phyloP scores from a whole-genome alignment of 30 jellyfish, hydroid and myxozoan species.

The Chironex yamaguchii region DNA sequence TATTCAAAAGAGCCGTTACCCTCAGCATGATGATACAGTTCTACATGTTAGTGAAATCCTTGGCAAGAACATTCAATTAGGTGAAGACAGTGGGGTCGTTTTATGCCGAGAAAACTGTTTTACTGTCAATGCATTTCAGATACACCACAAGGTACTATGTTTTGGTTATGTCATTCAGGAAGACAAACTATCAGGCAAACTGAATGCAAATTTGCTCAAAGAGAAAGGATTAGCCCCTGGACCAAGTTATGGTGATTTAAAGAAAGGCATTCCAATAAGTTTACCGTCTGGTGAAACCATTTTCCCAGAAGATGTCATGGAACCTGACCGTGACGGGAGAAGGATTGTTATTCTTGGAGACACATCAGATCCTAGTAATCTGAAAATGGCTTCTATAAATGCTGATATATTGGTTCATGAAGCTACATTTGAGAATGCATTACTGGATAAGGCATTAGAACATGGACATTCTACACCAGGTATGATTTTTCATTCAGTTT shows the following conservation, averaged over 20 bases:
- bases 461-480: conserved; percentile 99
- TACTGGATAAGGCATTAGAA: conserved; percentile 77
- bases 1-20: background rate
- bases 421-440: conserved; percentile 91
- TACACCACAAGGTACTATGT: conserved; percentile 73
- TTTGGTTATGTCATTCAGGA: conserved; percentile 83
- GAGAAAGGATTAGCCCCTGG: conserved; percentile 86
- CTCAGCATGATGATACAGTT: background rate
- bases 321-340: conserved; percentile 83
- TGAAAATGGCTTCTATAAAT: conserved; percentile 21
- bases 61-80: background rate
- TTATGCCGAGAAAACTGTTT: conserved; percentile 35
- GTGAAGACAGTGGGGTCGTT: conserved; percentile 27
- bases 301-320: conserved; percentile 73
- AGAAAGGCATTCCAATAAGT: conserved; percentile 68
- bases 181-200: conserved; percentile 82
- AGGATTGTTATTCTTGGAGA: conserved; percentile 84
- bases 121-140: conserved; percentile 55
- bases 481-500: background rate
- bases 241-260: conserved; percentile 78
- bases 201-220: conserved; percentile 71
- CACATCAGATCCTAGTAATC: conserved; percentile 69
- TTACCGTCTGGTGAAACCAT: conserved; percentile 66
- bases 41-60: conserved; percentile 72
- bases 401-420: conserved; percentile 90